A percentile compares a stretch with the other conserved stretches of the same genome.
Conservation (phyloP, 2,113 vertebrate genomes). For the Boleophthalmus pectinirostris region DNA sequence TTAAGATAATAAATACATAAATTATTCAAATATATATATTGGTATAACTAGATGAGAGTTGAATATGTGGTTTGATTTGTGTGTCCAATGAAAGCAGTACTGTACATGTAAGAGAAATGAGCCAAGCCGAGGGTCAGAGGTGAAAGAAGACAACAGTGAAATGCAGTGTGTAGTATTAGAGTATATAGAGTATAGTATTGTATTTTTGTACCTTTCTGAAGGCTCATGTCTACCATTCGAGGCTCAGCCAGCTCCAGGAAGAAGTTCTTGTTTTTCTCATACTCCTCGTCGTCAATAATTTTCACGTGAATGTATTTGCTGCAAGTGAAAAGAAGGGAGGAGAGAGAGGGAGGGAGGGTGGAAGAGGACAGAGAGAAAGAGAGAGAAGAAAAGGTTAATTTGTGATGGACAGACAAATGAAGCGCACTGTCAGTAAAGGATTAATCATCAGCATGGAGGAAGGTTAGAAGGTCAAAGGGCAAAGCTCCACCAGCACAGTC, state of each 20-base stretch:
- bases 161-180: constrained; percentile 16
- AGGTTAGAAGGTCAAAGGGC: constrained; percentile 63
- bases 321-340: constrained; percentile 66
- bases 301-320: constrained; percentile 99
- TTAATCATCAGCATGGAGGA: constrained; percentile 65
- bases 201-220: constrained; percentile 77
- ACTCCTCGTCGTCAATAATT: constrained; percentile 99
- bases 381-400: constrained; percentile 68
- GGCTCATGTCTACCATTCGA: constrained; percentile 83
- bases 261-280: constrained; percentile 99
- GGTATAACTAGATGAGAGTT: not conserved
- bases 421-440: constrained; percentile 57
- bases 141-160: constrained; percentile 15
- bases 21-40: not conserved
- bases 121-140: constrained; percentile 20
- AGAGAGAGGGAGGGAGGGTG: constrained; percentile 23
- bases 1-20: not conserved
- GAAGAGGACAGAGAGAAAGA: constrained; percentile 9
- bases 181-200: constrained; percentile 1
- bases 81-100: not conserved
- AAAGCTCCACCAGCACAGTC: not conserved
- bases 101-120: constrained; percentile 1
- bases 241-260: constrained; percentile 99
- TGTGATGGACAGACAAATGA: constrained; percentile 61
- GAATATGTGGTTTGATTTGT: not conserved